Conservation (phyloP, 2,888 invertebrate species). For the Temnothorax unifasciatus region DNA sequence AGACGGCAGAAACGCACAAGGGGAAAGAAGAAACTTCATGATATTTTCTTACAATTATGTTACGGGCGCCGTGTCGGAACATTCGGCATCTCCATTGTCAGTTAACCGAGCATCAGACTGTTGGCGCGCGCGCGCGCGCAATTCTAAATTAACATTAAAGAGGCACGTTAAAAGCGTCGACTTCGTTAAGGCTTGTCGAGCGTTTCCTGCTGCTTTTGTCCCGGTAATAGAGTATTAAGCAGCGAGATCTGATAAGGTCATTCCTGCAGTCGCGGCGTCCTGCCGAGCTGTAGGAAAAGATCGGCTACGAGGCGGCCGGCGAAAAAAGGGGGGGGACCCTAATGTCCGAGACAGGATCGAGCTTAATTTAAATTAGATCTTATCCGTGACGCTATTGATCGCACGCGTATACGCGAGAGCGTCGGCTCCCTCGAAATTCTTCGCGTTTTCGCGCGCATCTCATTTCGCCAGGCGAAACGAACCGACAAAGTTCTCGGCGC, state of each 20-base stretch:
- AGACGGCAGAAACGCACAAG: neutral
- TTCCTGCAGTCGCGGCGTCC: constrained; percentile 60
- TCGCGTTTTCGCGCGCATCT: constrained; percentile 60
- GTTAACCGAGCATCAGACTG: constrained; percentile 42
- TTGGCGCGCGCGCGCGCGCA: constrained; percentile 39
- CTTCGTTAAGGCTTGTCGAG: constrained; percentile 72
- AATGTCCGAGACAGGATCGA: constrained; percentile 38
- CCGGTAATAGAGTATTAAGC: constrained; percentile 78
- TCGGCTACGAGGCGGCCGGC: constrained; percentile 27
- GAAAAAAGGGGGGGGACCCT: constrained; percentile 10
- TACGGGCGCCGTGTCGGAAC: constrained; percentile 46
- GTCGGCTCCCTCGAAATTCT: constrained; percentile 39
- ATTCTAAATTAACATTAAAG: constrained; percentile 67
- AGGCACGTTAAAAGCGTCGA: constrained; percentile 66
- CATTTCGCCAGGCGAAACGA: constrained; percentile 32
- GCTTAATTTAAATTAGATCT: constrained; percentile 75
- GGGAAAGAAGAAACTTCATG: constrained; percentile 33
- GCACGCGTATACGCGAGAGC: constrained; percentile 49
- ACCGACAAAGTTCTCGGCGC: constrained; percentile 38
- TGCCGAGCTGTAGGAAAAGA: constrained; percentile 19
- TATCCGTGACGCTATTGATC: constrained; percentile 72
- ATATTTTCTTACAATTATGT: constrained; percentile 70
- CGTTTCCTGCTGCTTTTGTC: constrained; percentile 74
- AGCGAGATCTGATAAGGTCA: constrained; percentile 74
- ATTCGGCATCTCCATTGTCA: constrained; percentile 61